A percentile compares a stretch with the other conserved stretches of the same genome.
Conservation (phyloP, 1,140 invertebrate species). For the Ganaspis sp. region DNA sequence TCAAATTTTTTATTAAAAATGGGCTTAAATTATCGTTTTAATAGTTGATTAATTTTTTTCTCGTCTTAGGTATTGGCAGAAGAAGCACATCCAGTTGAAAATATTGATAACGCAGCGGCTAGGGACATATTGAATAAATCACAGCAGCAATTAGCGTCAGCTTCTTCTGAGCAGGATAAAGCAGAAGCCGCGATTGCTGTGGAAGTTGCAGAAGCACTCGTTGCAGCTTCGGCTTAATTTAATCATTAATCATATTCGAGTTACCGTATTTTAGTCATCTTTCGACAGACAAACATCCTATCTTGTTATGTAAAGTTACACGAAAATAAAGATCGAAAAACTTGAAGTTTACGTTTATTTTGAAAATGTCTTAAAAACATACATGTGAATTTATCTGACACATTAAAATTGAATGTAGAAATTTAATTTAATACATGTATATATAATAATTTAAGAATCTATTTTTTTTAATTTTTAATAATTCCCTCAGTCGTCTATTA, state of each 20-base stretch:
- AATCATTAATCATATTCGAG: neutral
- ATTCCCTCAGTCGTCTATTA: too few relatives aligned
- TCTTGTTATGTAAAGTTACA: slow-evolving; percentile 25
- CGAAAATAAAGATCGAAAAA: slow-evolving; percentile 34
- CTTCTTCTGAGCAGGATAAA: slow-evolving; percentile 88
- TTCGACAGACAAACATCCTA: neutral
- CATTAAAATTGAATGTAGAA: too few relatives aligned
- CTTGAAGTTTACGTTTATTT: neutral
- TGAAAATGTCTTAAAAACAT: too few relatives aligned
- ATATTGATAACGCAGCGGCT: slow-evolving; percentile 88
- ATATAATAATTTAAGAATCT: too few relatives aligned
- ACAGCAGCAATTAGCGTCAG: slow-evolving; percentile 87
- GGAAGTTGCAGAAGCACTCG: slow-evolving; percentile 95
- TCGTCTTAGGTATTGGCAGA: slow-evolving; percentile 90
- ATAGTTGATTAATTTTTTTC: too few relatives aligned
- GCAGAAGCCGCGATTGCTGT: slow-evolving; percentile 95
- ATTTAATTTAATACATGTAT: too few relatives aligned
- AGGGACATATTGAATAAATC: slow-evolving; percentile 90
- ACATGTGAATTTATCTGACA: too few relatives aligned
- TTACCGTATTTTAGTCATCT: slow-evolving; percentile 12
- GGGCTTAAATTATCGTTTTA: slow-evolving; percentile 20
- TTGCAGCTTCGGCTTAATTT: slow-evolving; percentile 86
- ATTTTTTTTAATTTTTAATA: too few relatives aligned
- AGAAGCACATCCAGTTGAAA: slow-evolving; percentile 94
- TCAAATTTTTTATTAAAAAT: too few relatives aligned